Evolutionary conservation across 2,797 vertebrate genomes (phyloP).

Genomic region (Pteropus rufus): DNA sequence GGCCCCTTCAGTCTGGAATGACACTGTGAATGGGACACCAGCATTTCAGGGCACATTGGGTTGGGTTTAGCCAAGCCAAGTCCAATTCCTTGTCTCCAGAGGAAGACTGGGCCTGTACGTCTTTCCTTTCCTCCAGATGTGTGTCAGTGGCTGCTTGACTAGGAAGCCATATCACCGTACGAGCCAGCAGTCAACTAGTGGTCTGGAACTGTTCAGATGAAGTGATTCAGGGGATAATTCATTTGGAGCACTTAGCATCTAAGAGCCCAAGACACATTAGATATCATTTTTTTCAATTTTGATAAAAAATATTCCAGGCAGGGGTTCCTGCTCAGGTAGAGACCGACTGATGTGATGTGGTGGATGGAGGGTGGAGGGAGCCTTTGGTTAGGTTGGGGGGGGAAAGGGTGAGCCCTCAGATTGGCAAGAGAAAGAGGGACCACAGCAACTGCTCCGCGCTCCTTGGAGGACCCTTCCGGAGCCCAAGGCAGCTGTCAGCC

Average conservation of each 20-base stretch:
- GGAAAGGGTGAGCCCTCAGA: neutral
- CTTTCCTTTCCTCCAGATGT: neutral
- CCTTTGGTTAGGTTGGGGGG: neutral
- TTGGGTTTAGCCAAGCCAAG: neutral
- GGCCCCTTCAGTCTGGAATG: neutral
- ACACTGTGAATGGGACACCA: neutral
- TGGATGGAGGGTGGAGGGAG: neutral
- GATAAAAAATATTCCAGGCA: neutral
- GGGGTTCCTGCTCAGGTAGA: neutral
- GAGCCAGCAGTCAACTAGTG: neutral
- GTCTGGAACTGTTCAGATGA: neutral
- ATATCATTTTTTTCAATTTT: neutral
- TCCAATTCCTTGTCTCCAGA: neutral
- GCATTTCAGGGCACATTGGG: neutral
- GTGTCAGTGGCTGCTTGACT: neutral
- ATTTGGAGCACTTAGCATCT: neutral
- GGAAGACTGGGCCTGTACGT: neutral
- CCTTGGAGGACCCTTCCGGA: neutral
- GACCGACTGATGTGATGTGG: neutral
- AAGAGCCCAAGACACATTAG: neutral
- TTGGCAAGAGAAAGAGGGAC: neutral
- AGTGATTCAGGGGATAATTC: neutral
- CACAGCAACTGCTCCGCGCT: neutral
- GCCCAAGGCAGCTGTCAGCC: constrained; percentile 5
- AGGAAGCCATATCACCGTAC: neutral